Evolutionary conservation across 2,888 invertebrate genomes (phyloP), one percentile per base, ranked within the genome.

Genomic region (Phorcus lineatus): DNA sequence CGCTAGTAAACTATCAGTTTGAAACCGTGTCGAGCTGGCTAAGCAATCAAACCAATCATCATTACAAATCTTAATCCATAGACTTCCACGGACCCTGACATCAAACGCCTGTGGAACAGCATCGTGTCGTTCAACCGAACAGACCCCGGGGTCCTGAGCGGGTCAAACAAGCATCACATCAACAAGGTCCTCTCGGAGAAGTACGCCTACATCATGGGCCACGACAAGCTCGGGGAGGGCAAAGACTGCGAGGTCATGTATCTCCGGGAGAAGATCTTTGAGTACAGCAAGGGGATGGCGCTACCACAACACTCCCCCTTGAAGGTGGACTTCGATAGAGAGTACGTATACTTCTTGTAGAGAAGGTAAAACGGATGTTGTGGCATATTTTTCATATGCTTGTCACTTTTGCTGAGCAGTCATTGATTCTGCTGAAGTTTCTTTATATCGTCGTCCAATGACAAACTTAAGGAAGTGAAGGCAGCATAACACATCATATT

Each of bases 251-350:
- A 40, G 3, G 70, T 70, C 0, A 31, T 40, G n/a, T 70, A 36
- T 40, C 40, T 70, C 17, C 2, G 70, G 40, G 70, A 70, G 19
- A 70, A 40, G 70, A 16, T 70, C 17, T 70, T 70, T 19, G 40
- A 70, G 24, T 70, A 70, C 70, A 36, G 36, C 70, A 70, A 70
- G 70, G 70, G 70, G 11, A 70, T 70, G 70, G 70, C 70, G n/a
- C 19, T 70, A 3, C 70, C 70, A 0, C 16, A 70, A 19, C 4
- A 36, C 19, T 70, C 70, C 0, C 70, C 70, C 17, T 36, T 70
- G 31, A 40, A 31, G 70, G 40, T 36, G 17, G 70, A 70, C 70
- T 70, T 70, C 24, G 70, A 40, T n/a, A 70, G 19, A 36, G 40
- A n/a, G 70, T 70, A 13, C 2, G 70, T 70, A 40, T 6, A 24